phyloP scores from a whole-genome alignment of 2,888 invertebrate species.

The Andrena hattorfiana region DNA sequence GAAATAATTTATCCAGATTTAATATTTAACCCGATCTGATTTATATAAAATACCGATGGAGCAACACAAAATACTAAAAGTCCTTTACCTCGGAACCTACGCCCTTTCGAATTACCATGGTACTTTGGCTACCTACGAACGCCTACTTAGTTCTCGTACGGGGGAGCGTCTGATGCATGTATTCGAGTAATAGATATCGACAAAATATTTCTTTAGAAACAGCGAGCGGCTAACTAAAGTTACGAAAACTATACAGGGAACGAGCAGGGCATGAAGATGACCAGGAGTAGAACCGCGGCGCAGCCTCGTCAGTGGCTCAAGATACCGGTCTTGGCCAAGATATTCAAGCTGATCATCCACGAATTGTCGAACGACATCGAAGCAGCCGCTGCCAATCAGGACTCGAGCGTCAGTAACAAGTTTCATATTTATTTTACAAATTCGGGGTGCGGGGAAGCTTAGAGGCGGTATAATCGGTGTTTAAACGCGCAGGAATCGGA shows the following conservation, averaged over 20 bases:
- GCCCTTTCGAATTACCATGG: no score
- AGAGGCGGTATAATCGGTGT: not conserved
- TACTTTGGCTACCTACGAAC: no score
- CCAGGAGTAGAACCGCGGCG: conserved; percentile 85
- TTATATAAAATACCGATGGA: no score
- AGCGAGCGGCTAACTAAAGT: conserved; percentile 44
- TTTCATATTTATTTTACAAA: conserved; percentile 11
- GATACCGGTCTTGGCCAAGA: conserved; percentile 89
- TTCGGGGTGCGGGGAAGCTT: not conserved
- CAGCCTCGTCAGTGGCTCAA: conserved; percentile 87
- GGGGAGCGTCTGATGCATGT: not conserved
- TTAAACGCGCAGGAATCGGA: conserved; percentile 77
- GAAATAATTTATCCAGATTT: no score
- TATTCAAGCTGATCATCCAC: conserved; percentile 89
- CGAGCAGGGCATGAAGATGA: conserved; percentile 81
- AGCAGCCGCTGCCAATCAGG: conserved; percentile 79
- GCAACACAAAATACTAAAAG: no score
- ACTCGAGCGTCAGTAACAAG: conserved; percentile 77
- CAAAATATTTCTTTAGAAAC: conserved; percentile 30
- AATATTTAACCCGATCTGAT: no score
- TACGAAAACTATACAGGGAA: conserved; percentile 66
- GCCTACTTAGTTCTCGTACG: not conserved
- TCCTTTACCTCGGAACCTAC: no score
- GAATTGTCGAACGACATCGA: conserved; percentile 88
- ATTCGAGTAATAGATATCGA: not conserved